Conservation (phyloP, 2,888 invertebrate genomes). For the Erebia aethiops region DNA sequence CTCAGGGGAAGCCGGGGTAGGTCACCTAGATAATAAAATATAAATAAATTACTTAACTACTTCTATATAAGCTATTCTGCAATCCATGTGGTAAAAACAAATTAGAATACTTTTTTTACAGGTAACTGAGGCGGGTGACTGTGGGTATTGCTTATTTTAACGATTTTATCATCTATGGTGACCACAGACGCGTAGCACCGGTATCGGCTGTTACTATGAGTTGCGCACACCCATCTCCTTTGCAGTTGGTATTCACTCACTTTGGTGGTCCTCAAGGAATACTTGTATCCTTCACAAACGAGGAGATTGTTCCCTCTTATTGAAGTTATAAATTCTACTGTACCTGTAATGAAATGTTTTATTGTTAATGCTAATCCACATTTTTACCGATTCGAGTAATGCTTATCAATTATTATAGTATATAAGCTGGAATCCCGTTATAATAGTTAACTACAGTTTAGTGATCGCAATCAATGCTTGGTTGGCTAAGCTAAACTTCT, state of each 20-base stretch:
- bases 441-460: no score
- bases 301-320: constrained; percentile 29
- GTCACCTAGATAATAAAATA: no score
- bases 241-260: neutral
- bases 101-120: neutral
- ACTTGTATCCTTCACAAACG: constrained; percentile 34
- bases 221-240: constrained; percentile 58
- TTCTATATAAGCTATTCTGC: no score
- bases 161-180: constrained; percentile 47
- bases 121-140: constrained; percentile 29
- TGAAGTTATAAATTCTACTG: constrained; percentile 14
- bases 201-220: constrained; percentile 50
- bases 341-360: neutral
- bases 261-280: constrained; percentile 38
- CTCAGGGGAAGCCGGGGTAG: no score
- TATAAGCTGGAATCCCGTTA: no score
- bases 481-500: no score
- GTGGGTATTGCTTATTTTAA: constrained; percentile 28
- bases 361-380: neutral
- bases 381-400: neutral
- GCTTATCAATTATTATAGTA: no score
- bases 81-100: no score
- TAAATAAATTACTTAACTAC: no score
- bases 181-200: constrained; percentile 52
- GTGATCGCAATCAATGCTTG: no score